Evolutionary conservation across 1,140 invertebrate genomes (phyloP).

Genomic region (Capitella teleta): DNA sequence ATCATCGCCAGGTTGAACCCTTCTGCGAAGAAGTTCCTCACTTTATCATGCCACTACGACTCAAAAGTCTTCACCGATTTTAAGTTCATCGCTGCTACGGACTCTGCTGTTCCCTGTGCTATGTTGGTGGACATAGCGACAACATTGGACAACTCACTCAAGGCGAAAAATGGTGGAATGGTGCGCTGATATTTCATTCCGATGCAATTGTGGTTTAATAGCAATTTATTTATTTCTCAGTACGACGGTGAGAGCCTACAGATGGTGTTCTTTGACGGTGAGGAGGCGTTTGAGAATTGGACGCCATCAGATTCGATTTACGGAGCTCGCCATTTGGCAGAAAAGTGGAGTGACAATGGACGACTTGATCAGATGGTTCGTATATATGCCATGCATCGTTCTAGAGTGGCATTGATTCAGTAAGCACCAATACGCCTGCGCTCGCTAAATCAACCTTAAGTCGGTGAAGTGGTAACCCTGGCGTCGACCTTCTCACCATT

Average conservation of each 20-base stretch:
- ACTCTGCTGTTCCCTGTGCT: slow-evolving; percentile 94
- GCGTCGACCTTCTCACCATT: no score
- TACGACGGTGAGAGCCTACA: slow-evolving; percentile 52
- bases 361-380: no score
- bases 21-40: neutral
- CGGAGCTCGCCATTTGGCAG: slow-evolving; percentile 80
- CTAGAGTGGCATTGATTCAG: no score
- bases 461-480: no score
- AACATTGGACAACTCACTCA: slow-evolving; percentile 6
- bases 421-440: no score
- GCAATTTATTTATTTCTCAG: neutral
- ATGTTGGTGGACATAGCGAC: slow-evolving; percentile 52
- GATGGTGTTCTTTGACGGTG: slow-evolving; percentile 95
- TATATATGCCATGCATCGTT: no score
- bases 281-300: slow-evolving; percentile 90
- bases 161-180: neutral
- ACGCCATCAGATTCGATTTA: slow-evolving; percentile 81
- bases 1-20: slow-evolving; percentile 10
- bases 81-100: slow-evolving; percentile 83
- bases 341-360: no score
- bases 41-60: slow-evolving; percentile 82
- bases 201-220: neutral
- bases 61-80: slow-evolving; percentile 65
- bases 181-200: neutral
- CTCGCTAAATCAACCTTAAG: no score